Evolutionary conservation across 2,113 vertebrate genomes (phyloP), one percentile per base, ranked within the genome.

Genomic region (Ophiodon elongatus): DNA sequence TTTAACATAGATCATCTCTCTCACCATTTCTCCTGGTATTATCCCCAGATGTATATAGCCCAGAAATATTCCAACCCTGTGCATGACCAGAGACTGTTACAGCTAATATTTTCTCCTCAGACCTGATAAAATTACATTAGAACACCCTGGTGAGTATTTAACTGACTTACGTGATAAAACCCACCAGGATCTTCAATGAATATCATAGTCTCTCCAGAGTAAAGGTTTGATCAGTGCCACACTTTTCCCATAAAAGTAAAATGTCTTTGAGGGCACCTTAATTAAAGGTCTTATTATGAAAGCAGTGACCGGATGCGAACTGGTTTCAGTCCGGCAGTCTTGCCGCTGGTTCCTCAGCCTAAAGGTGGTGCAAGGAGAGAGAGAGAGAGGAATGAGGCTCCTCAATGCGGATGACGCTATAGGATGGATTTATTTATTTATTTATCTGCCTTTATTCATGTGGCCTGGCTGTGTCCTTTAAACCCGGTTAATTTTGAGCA

Each of bases 401-500:
- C 84, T 89, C 89, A 94, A 93, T 95, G 94, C 94, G 90, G 94
- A 94, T 95, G 92, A 94, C 92, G 94, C 93, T 92, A 92, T 90
- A 84, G 86, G 75, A 85, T 78, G 79, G 82, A 93, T 77, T 94
- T 92, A 92, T 92, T 94, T 95, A 93, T 90, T 94, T 93, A 92
- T 90, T 94, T 92, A 92, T 92, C 89, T 91, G 79, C 72, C 73
- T 91, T 83, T 89, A 92, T 92, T 82, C 86, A 82, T 70, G 82
- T 87, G 70, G 27, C 59, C 50, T 45, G 54, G 63, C 62, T 66
- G 37, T 27, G 47, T 43, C 76, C 27, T 33, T 76, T 25, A 63
- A 66, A 63, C 13, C 25, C 13, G n/a, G 0, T 62, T 47, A 1
- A 52, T 69, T 76, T 39, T 57, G 39, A 73, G 64, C 56, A 45